Evolutionary conservation across 2,797 vertebrate species (phyloP).

Genomic region (Falco biarmicus): DNA sequence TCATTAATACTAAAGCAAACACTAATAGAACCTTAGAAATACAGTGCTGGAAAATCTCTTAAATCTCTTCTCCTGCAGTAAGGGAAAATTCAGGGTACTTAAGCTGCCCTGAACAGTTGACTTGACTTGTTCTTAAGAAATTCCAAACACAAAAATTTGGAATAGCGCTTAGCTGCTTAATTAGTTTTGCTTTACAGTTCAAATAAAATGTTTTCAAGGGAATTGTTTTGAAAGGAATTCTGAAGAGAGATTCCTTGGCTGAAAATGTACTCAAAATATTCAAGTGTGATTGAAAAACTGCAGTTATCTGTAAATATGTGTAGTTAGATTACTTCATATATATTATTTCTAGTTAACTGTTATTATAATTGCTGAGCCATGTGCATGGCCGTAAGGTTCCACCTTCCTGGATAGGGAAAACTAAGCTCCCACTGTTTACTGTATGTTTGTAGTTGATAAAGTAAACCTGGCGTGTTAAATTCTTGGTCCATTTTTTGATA

Average conservation of each 20-base stretch:
- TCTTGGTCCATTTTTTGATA: neutral
- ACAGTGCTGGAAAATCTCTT: neutral
- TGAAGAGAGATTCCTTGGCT: neutral
- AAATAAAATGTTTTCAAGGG: neutral
- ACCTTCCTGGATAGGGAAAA: neutral
- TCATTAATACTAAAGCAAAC: neutral
- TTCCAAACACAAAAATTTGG: neutral
- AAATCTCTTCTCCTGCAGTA: neutral
- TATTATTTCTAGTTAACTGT: neutral
- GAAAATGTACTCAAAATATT: neutral
- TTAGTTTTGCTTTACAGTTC: neutral
- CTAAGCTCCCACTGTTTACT: neutral
- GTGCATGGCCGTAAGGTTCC: neutral
- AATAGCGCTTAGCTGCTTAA: neutral
- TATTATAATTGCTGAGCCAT: neutral
- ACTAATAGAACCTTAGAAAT: neutral
- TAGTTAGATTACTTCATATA: neutral
- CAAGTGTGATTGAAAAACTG: neutral
- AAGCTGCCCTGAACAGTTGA: neutral
- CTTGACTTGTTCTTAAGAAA: neutral
- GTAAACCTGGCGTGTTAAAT: neutral
- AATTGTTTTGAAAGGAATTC: neutral
- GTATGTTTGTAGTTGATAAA: neutral
- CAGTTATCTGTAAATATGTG: neutral
- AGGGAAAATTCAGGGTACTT: neutral